A percentile compares a stretch with the other conserved stretches of the same genome.
Conservation (phyloP, 2,113 vertebrate species). For the Petrocephalus zakoni region DNA sequence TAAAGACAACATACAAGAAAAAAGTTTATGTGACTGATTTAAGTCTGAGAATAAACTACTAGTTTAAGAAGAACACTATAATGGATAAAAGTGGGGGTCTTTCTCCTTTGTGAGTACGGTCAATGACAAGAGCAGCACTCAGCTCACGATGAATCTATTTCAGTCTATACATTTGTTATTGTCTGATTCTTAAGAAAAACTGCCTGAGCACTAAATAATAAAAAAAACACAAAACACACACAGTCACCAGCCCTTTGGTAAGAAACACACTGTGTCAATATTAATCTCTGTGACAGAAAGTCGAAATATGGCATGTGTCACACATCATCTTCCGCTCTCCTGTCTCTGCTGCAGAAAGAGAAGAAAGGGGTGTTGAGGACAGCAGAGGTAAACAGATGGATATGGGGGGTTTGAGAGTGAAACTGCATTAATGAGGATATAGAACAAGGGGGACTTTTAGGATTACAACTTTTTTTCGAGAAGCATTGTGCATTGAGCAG, state of each 20-base stretch:
- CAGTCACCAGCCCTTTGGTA: constrained; percentile 64
- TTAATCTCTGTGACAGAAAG: constrained; percentile 75
- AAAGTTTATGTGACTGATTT: not conserved
- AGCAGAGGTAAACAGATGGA: constrained; percentile 45
- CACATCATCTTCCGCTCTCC: constrained; percentile 66
- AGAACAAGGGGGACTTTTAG: not conserved
- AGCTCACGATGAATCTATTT: constrained; percentile 56
- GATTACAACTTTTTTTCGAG: not conserved
- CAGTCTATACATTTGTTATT: constrained; percentile 69
- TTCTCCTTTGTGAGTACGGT: constrained; percentile 25
- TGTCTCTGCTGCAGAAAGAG: constrained; percentile 57
- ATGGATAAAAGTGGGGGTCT: not conserved
- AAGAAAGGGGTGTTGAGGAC: constrained; percentile 44
- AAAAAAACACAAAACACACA: constrained; percentile 61
- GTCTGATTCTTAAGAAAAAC: constrained; percentile 74
- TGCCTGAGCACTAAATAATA: constrained; percentile 63
- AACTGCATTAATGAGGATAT: constrained; percentile 1
- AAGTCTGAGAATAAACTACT: not conserved
- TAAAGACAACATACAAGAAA: not conserved
- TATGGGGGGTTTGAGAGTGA: constrained; percentile 27
- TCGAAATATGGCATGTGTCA: constrained; percentile 74
- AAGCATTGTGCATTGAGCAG: not conserved
- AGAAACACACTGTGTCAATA: constrained; percentile 73
- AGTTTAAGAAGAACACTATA: not conserved
- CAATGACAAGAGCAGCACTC: constrained; percentile 56